These are phyloP conservation scores for Melanotus villosus DNA, from an alignment of 2,888 invertebrate species.

Conservation along the genomic window DNA sequence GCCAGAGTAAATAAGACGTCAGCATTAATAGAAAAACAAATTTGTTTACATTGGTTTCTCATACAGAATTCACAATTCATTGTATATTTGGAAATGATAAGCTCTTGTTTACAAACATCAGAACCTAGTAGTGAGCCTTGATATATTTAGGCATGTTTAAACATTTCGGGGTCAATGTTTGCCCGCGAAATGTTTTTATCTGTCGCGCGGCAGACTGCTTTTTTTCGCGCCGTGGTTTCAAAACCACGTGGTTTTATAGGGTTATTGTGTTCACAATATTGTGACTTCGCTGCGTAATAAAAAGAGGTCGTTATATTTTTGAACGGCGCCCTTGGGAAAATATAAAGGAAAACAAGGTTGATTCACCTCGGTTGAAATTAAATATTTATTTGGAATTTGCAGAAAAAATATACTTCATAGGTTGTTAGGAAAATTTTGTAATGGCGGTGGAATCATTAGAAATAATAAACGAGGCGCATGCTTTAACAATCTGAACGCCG, in stretches of 20 bases:
- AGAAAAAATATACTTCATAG: not conserved
- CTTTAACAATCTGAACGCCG: too few relatives aligned
- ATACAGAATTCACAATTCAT: not conserved
- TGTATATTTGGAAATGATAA: conserved; percentile 3
- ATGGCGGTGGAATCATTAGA: too few relatives aligned
- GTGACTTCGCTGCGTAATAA: not conserved
- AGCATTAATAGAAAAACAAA: too few relatives aligned
- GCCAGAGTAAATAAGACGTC: too few relatives aligned
- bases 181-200: conserved; percentile 1
- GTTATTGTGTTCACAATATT: not conserved
- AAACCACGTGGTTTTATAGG: conserved; percentile 12
- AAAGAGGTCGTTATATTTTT: not conserved
- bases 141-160: conserved; percentile 16
- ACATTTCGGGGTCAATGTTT: conserved; percentile 8
- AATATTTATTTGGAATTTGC: not conserved
- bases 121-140: conserved; percentile 1
- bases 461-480: too few relatives aligned
- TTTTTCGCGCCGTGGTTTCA: conserved; percentile 3
- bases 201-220: conserved; percentile 3
- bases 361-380: conserved; percentile 22
- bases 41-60: too few relatives aligned
- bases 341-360: conserved; percentile 7
- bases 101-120: conserved; percentile 19
- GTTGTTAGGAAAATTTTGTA: too few relatives aligned
- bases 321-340: conserved; percentile 3